A percentile compares a stretch with the other conserved stretches of the same genome.
Conservation (phyloP, 1,140 invertebrate species). For the Aphaenogaster ashmeadi region DNA sequence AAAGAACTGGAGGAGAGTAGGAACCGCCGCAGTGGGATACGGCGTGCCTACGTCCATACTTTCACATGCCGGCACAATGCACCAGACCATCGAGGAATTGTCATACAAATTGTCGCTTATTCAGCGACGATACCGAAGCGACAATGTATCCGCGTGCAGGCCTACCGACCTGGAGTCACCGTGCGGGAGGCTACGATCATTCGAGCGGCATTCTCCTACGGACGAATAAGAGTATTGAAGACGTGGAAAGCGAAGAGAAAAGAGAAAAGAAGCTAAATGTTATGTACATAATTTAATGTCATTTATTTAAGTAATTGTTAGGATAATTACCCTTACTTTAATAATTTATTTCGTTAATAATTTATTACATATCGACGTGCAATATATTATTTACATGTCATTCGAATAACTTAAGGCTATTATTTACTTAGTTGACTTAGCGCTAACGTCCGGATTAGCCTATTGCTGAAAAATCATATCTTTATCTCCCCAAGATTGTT, state of each 20-base stretch:
- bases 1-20: constrained; percentile 39
- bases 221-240: neutral
- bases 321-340: neutral
- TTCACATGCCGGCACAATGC: constrained; percentile 77
- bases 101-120: constrained; percentile 83
- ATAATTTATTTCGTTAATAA: neutral
- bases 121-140: constrained; percentile 69
- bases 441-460: neutral
- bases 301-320: neutral
- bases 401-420: neutral
- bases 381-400: neutral
- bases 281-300: neutral
- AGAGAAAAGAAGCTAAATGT: neutral
- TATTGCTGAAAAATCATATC: neutral
- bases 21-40: constrained; percentile 64
- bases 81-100: constrained; percentile 78
- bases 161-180: constrained; percentile 45
- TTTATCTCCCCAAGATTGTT: constrained; percentile 1
- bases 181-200: neutral
- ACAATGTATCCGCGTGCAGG: constrained; percentile 67
- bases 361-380: neutral
- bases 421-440: neutral
- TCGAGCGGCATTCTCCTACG: neutral
- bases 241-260: neutral
- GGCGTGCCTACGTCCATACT: constrained; percentile 75